These are phyloP conservation scores for Sitta carolinensis DNA, from an alignment of 2,797 vertebrate species.

Conservation along the genomic window DNA sequence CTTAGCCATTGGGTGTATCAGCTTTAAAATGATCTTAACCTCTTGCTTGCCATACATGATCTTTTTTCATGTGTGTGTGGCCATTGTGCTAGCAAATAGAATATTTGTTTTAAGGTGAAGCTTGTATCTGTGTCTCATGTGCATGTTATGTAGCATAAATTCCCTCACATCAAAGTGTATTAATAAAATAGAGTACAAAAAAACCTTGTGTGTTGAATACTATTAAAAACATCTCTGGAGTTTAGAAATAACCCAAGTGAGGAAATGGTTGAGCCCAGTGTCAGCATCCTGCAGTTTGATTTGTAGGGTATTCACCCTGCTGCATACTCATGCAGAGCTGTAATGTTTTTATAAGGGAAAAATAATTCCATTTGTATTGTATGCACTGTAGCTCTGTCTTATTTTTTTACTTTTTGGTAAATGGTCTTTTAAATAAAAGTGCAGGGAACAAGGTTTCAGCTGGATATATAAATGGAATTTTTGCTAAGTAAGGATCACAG, in stretches of 20 bases:
- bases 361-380: neutral
- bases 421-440: neutral
- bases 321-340: neutral
- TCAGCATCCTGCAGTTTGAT: neutral
- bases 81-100: neutral
- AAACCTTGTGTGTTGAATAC: neutral
- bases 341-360: constrained; percentile 1
- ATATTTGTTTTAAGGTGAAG: neutral
- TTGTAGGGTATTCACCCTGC: neutral
- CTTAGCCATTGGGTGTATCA: neutral
- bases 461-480: neutral
- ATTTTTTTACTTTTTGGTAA: neutral
- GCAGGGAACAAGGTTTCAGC: neutral
- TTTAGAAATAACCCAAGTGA: neutral
- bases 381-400: neutral
- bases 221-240: neutral
- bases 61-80: neutral
- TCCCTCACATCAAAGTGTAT: neutral
- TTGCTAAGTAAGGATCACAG: neutral
- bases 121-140: neutral
- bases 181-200: neutral
- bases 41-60: neutral
- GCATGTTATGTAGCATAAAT: neutral
- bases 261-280: neutral
- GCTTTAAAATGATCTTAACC: neutral